A percentile compares a stretch with the other conserved stretches of the same genome.
These are phyloP conservation scores for Perizoma flavofasciatum DNA, from an alignment of 2,888 invertebrate species.

Conservation along the genomic window DNA sequence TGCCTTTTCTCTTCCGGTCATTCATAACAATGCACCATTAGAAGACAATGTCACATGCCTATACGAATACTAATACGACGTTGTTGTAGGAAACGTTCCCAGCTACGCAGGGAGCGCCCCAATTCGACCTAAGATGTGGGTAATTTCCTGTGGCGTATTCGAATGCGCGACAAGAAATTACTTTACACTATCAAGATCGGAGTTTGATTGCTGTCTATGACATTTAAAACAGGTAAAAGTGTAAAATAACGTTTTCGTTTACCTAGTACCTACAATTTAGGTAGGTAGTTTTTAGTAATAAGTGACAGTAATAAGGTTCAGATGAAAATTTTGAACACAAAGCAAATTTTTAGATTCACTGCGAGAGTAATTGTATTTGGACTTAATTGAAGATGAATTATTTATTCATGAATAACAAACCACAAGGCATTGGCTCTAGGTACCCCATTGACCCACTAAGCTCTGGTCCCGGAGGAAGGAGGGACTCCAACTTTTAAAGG, in stretches of 20 bases:
- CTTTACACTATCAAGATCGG: conserved; percentile 50
- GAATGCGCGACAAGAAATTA: conserved; percentile 55
- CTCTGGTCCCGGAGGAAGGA: conserved; percentile 24
- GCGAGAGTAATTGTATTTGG: background rate
- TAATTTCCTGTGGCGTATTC: conserved; percentile 50
- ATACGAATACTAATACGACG: conserved; percentile 37
- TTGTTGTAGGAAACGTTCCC: conserved; percentile 21
- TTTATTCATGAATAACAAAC: conserved; percentile 35
- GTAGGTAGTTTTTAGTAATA: too few species aligned
- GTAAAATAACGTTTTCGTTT: background rate
- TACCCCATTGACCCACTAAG: conserved; percentile 52
- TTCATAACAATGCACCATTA: conserved; percentile 70
- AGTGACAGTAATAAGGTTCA: too few species aligned
- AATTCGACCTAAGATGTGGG: conserved; percentile 31
- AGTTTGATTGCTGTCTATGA: conserved; percentile 37
- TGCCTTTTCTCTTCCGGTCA: conserved; percentile 52
- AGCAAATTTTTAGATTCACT: background rate
- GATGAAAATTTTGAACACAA: background rate
- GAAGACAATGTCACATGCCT: conserved; percentile 59
- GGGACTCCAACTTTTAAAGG: conserved; percentile 47
- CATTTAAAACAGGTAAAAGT: background rate
- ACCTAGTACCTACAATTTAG: too few species aligned
- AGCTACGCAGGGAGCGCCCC: conserved; percentile 29
- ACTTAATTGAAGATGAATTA: conserved; percentile 7
- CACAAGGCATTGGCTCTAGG: conserved; percentile 38